These are phyloP conservation scores for Oryzias sinensis DNA, from an alignment of 2,797 vertebrate species.

Conservation along the genomic window DNA sequence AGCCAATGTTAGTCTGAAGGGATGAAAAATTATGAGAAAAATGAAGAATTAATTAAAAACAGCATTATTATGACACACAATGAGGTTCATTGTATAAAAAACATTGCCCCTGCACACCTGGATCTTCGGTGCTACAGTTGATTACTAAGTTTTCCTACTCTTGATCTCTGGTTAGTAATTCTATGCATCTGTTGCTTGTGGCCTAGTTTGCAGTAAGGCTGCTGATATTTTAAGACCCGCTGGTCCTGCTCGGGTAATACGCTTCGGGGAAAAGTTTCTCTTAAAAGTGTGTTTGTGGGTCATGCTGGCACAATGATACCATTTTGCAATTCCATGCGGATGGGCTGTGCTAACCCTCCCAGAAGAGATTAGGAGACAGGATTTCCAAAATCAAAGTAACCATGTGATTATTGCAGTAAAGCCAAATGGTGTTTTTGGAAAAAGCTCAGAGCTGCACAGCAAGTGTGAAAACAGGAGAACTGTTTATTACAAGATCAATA, in stretches of 20 bases:
- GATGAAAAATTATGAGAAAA: neutral
- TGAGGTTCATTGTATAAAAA: neutral
- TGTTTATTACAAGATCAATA: slow-evolving; percentile 1
- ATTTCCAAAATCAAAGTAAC: slow-evolving; percentile 38
- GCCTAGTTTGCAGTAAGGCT: slow-evolving; percentile 50
- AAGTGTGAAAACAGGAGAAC: slow-evolving; percentile 20
- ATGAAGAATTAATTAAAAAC: neutral
- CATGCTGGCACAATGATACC: slow-evolving; percentile 37
- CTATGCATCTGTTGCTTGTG: slow-evolving; percentile 17
- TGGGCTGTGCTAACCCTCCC: slow-evolving; percentile 9
- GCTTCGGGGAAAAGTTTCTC: slow-evolving; percentile 45
- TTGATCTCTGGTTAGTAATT: slow-evolving; percentile 13
- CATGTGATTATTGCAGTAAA: slow-evolving; percentile 52
- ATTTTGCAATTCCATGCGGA: slow-evolving; percentile 22
- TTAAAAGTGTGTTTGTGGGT: slow-evolving; percentile 71
- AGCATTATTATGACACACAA: neutral
- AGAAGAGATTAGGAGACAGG: slow-evolving; percentile 51
- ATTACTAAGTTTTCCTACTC: slow-evolving; percentile 10
- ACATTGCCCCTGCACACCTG: neutral
- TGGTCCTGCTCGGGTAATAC: slow-evolving; percentile 28
- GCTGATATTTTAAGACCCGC: slow-evolving; percentile 54
- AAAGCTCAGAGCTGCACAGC: slow-evolving; percentile 3
- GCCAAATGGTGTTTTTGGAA: slow-evolving; percentile 25
- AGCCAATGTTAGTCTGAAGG: slow-evolving; percentile 89
- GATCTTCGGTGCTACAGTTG: too few relatives aligned